Percentiles rank a stretch among this genome's conserved stretches.
phyloP scores from a whole-genome alignment of 2,113 vertebrate species.

The Sakesphorus luctuosus region DNA sequence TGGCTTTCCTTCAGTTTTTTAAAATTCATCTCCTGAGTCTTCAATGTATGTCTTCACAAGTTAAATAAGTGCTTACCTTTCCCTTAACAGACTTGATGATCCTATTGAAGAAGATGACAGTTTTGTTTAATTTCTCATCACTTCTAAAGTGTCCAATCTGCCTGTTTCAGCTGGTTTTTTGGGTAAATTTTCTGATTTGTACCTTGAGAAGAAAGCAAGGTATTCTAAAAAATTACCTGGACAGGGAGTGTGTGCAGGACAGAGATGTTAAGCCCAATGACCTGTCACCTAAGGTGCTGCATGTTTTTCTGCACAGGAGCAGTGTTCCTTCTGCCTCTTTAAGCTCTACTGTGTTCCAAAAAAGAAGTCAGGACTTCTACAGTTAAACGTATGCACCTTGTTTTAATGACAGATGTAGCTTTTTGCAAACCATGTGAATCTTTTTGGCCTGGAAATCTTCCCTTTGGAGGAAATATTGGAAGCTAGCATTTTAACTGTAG shows the following conservation, averaged over 20 bases:
- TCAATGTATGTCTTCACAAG: background rate
- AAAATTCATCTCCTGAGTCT: background rate
- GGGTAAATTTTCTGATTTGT: background rate
- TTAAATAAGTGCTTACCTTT: background rate
- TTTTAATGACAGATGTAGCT: background rate
- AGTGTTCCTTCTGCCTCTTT: background rate
- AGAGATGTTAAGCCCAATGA: background rate
- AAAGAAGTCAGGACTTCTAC: background rate
- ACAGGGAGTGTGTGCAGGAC: background rate
- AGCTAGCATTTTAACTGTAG: background rate
- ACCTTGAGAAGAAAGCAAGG: background rate
- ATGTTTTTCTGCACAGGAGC: background rate
- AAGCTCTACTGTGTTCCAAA: background rate
- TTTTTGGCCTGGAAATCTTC: background rate
- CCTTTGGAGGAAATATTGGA: background rate
- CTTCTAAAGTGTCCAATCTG: background rate
- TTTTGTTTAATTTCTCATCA: background rate
- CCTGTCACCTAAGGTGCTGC: background rate
- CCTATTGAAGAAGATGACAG: background rate
- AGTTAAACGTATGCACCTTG: background rate
- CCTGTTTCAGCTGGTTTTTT: background rate
- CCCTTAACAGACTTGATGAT: background rate
- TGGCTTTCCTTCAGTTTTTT: background rate
- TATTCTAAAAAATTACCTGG: background rate
- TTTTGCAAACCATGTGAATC: background rate